Conservation (phyloP, 2,888 invertebrate species). For the Clepsis dumicolana region DNA sequence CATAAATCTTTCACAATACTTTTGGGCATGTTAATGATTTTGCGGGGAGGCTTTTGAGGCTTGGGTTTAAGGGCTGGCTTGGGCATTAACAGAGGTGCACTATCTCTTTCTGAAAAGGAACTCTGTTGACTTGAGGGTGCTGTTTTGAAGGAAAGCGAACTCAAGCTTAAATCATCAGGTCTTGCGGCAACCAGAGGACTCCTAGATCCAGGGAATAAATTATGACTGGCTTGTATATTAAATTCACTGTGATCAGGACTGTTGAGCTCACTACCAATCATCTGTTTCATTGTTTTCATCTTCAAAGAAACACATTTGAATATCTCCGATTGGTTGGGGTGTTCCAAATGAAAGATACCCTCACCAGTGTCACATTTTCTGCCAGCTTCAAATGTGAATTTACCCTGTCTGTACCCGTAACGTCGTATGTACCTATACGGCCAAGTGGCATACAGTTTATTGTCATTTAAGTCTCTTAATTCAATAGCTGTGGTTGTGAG, state of each 20-base stretch:
- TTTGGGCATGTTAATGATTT: conserved; percentile 80
- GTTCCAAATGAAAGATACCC: conserved; percentile 92
- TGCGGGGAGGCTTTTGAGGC: conserved; percentile 88
- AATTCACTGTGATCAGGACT: conserved; percentile 90
- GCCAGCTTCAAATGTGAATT: conserved; percentile 95
- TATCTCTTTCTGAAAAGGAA: conserved; percentile 71
- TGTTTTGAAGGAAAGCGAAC: conserved; percentile 78
- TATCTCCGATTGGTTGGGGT: conserved; percentile 93
- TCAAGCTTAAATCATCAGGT: conserved; percentile 80
- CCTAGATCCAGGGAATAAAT: conserved; percentile 93
- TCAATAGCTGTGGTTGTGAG: conserved; percentile 92
- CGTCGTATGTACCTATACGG: conserved; percentile 93
- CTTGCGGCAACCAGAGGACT: conserved; percentile 91
- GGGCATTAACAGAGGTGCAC: conserved; percentile 78
- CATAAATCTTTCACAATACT: conserved; percentile 67
- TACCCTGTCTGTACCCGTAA: conserved; percentile 94
- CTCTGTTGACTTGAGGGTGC: conserved; percentile 76
- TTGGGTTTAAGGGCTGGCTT: conserved; percentile 87
- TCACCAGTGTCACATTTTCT: conserved; percentile 95
- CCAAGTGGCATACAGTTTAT: conserved; percentile 91
- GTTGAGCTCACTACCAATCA: conserved; percentile 89
- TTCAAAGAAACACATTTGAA: conserved; percentile 92
- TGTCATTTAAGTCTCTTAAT: conserved; percentile 88
- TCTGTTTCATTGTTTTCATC: conserved; percentile 95
- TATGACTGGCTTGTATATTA: conserved; percentile 90